Conservation (phyloP, 2,113 vertebrate species). For the Chaetodon auriga region DNA sequence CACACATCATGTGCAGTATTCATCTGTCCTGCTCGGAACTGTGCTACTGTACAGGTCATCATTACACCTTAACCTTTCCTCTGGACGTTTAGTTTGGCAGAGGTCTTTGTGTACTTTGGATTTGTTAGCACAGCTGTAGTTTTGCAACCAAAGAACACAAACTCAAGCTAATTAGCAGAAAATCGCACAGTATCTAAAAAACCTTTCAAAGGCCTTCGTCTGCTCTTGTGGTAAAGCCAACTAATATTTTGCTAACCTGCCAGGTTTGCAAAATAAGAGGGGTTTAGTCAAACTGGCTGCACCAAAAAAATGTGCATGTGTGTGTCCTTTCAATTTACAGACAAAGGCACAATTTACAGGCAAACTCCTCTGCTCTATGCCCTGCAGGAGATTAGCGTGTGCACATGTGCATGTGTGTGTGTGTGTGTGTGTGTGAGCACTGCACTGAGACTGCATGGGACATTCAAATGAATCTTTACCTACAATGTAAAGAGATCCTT, state of each 20-base stretch:
- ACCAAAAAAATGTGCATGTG: no score
- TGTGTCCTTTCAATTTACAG: neutral
- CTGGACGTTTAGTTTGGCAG: slow-evolving; percentile 12
- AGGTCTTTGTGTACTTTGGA: slow-evolving; percentile 3
- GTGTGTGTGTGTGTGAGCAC: neutral
- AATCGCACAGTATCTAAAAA: neutral
- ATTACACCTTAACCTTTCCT: slow-evolving; percentile 11
- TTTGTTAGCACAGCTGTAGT: neutral
- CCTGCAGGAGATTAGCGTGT: slow-evolving; percentile 10
- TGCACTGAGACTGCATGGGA: neutral
- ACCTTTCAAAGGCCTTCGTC: neutral
- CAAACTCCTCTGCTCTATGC: neutral
- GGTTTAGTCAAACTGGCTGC: neutral
- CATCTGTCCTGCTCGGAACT: slow-evolving; percentile 4
- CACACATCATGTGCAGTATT: slow-evolving; percentile 19
- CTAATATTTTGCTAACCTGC: neutral
- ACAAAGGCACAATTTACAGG: slow-evolving; percentile 8
- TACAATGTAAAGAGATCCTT: slow-evolving; percentile 53
- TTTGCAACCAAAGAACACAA: slow-evolving; percentile 24
- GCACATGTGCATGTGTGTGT: neutral
- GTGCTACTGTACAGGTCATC: slow-evolving; percentile 2
- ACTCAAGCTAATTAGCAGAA: slow-evolving; percentile 5
- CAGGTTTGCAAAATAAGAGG: neutral
- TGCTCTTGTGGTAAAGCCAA: neutral
- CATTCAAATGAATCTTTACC: slow-evolving; percentile 34